Conservation (phyloP, 2,797 vertebrate species). For the Hipposideros larvatus region DNA sequence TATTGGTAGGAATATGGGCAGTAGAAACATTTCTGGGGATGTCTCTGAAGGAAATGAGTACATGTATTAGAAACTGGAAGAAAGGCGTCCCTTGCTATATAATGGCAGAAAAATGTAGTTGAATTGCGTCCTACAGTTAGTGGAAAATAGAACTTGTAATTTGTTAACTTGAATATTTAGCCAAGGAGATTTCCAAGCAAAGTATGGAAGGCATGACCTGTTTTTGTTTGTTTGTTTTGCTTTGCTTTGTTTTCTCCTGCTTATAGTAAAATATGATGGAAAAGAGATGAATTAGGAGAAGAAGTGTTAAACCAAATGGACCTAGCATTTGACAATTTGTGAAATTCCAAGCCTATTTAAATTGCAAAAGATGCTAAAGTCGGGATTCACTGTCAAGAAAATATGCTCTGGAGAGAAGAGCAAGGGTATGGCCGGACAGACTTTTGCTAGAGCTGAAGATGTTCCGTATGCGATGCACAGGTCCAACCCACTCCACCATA, state of each 20-base stretch:
- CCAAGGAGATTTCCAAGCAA: not conserved
- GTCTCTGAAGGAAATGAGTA: not conserved
- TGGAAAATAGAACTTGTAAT: not conserved
- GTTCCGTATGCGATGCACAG: accelerated
- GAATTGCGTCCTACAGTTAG: not conserved
- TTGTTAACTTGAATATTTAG: not conserved
- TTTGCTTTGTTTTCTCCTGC: not conserved
- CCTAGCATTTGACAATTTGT: not conserved
- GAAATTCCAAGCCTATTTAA: not conserved
- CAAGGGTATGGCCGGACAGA: too few species aligned
- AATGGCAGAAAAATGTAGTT: not conserved
- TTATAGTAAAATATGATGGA: not conserved
- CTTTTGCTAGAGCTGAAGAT: not conserved
- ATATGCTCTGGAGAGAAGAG: not conserved
- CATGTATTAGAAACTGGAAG: not conserved
- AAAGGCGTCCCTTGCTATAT: not conserved
- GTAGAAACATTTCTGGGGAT: not conserved
- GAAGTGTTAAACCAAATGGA: not conserved
- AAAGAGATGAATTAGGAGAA: not conserved
- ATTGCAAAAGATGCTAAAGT: constrained; percentile 28
- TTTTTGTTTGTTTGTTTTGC: not conserved
- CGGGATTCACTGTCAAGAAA: not conserved
- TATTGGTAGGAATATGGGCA: not conserved
- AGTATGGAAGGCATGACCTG: not conserved
- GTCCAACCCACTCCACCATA: not conserved